Conservation (phyloP, 2,113 vertebrate species). For the Rissa tridactyla region DNA sequence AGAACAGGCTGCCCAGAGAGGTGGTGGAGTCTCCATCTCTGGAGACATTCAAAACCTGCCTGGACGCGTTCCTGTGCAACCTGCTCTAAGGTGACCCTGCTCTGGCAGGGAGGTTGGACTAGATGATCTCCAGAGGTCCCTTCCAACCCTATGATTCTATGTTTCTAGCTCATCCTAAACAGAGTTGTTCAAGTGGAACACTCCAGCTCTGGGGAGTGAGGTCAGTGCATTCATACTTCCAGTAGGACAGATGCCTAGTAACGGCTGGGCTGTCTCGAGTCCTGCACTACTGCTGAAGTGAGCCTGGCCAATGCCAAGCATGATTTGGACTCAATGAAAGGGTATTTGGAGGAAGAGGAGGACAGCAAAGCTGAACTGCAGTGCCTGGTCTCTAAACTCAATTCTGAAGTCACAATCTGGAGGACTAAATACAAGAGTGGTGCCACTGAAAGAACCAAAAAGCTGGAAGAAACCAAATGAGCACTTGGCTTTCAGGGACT, state of each 20-base stretch:
- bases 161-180: background rate
- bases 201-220: background rate
- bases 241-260: background rate
- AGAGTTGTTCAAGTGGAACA: background rate
- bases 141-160: no score
- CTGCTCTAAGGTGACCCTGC: no score
- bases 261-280: background rate
- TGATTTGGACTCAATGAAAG: conserved; percentile 67
- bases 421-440: conserved; percentile 74
- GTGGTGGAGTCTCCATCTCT: no score
- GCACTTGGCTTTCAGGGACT: background rate
- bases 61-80: no score
- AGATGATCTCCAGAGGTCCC: no score
- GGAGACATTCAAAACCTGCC: no score
- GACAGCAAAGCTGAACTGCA: conserved; percentile 68
- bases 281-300: conserved; percentile 33
- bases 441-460: conserved; percentile 69
- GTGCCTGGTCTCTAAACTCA: conserved; percentile 74
- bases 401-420: conserved; percentile 71
- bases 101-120: no score
- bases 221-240: background rate
- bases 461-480: conserved; percentile 79
- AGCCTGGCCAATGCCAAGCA: conserved; percentile 66
- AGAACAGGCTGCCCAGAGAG: no score
- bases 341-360: conserved; percentile 76